These are phyloP conservation scores for Oryzaephilus surinamensis DNA, from an alignment of 1,140 invertebrate species.

Conservation along the genomic window DNA sequence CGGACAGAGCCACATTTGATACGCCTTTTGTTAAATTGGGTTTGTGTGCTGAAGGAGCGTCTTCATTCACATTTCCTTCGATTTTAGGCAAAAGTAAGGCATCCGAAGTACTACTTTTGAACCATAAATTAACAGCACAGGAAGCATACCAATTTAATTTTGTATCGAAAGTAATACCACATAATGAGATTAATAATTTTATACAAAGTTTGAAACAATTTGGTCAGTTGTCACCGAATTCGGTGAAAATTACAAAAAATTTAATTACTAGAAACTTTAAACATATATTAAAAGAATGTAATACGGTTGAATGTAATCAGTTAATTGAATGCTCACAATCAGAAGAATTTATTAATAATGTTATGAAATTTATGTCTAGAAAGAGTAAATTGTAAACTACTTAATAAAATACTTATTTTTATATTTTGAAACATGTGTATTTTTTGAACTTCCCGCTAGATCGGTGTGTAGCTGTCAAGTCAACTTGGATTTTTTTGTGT, in stretches of 20 bases:
- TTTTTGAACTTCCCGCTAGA: too few relatives aligned
- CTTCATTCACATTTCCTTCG: conserved; percentile 70
- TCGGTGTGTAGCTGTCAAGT: too few relatives aligned
- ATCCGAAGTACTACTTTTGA: conserved; percentile 68
- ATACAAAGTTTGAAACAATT: conserved; percentile 22
- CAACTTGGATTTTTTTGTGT: too few relatives aligned
- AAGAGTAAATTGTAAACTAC: too few relatives aligned
- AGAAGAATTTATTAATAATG: too few relatives aligned
- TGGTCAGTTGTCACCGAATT: conserved; percentile 22
- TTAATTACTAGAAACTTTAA: conserved; percentile 20
- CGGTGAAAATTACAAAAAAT: conserved; percentile 26
- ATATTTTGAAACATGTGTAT: too few relatives aligned
- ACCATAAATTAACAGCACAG: conserved; percentile 62
- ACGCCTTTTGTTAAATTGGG: conserved; percentile 77
- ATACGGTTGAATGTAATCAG: too few relatives aligned
- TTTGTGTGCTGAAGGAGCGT: conserved; percentile 74
- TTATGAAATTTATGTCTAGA: too few relatives aligned
- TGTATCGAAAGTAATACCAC: conserved; percentile 25
- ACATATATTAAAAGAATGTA: conserved; percentile 15
- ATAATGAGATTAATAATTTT: conserved; percentile 19
- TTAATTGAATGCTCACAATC: too few relatives aligned
- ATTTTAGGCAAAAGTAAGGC: conserved; percentile 73
- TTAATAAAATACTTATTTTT: too few relatives aligned
- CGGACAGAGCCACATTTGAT: conserved; percentile 71
- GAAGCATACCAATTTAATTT: conserved; percentile 28